These are phyloP conservation scores for Protonibea diacanthus DNA, from an alignment of 2,797 vertebrate species.

Conservation along the genomic window DNA sequence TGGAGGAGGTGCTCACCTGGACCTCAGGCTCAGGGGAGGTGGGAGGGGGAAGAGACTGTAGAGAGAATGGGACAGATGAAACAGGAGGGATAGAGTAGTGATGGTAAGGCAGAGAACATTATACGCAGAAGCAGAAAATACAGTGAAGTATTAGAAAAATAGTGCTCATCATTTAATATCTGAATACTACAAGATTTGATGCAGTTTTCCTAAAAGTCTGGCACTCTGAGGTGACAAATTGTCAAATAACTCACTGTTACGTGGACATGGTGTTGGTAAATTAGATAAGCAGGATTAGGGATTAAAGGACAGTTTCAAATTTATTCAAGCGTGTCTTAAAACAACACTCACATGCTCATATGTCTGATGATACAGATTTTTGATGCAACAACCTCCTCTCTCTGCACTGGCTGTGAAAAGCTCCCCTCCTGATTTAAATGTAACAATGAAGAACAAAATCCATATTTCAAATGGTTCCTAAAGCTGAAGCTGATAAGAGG, in stretches of 20 bases:
- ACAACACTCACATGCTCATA: not conserved
- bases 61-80: constrained; percentile 71
- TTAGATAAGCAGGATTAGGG: not conserved
- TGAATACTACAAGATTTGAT: not conserved
- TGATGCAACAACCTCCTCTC: not conserved
- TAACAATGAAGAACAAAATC: not conserved
- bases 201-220: not conserved
- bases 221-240: too few species aligned
- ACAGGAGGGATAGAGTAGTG: constrained; percentile 53
- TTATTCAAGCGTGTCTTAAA: not conserved
- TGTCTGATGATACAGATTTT: not conserved
- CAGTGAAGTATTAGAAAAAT: constrained; percentile 10
- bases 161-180: not conserved
- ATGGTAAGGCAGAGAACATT: constrained; percentile 42
- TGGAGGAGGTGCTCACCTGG: constrained; percentile 62
- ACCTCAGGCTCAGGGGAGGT: constrained; percentile 75
- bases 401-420: not conserved
- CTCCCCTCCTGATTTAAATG: not conserved
- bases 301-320: not conserved
- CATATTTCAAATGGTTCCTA: too few species aligned
- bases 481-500: not conserved
- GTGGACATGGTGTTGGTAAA: not conserved
- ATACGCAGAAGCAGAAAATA: not conserved
- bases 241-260: not conserved
- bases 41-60: constrained; percentile 82